Base-by-base conservation (phyloP, 2,888 invertebrate genomes). In the Clepsis dumicolana region DNA sequence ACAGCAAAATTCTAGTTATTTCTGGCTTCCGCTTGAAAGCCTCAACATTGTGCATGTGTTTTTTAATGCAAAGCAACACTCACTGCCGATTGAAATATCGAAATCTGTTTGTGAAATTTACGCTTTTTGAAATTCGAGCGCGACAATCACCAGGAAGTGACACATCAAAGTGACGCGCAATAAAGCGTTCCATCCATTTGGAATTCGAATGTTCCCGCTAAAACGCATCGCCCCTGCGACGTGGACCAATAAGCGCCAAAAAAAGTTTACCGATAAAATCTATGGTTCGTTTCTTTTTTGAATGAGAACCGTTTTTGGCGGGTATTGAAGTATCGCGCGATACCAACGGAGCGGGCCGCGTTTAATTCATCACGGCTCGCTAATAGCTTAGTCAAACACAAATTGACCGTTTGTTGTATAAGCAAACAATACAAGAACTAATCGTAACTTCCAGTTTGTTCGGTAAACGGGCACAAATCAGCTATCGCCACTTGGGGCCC, bases 361-460 rank as follows among this genome's bases (percentile, higher is more conserved):
- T 53, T 64, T 16, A 68, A 59, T 59, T 59, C 41, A 68, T 64
- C 68, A 44, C 35, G 52, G 52, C 12, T 32, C 27, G 52, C 62
- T 67, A 63, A 67, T 67, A 38, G 62, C 56, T 63, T 56, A 48
- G 57, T 35, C 61, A 50, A 67, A 67, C 67, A 64, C 63, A 64
- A 68, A 68, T 68, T 53, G 63, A 53, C 57, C 68, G 68, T 68
- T 68, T 59, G 68, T 68, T 44, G 68, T 68, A 29, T 52, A 59
- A 64, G 70, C 65, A 71, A 80, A 81, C 83, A 81, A 84, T 82
- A 80, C 79, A 79, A 76, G 74, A 83, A 75, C 83, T 86, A 85
- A 85, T 84, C 78, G 78, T 70, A 85, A 86, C 75, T 86, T 85
- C 81, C 80, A 83, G 82, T 84, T 82, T 82, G 83, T 84, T 84